A percentile compares a stretch with the other conserved stretches of the same genome.
Conservation (phyloP, 2,113 vertebrate genomes). For the Turnix velox region DNA sequence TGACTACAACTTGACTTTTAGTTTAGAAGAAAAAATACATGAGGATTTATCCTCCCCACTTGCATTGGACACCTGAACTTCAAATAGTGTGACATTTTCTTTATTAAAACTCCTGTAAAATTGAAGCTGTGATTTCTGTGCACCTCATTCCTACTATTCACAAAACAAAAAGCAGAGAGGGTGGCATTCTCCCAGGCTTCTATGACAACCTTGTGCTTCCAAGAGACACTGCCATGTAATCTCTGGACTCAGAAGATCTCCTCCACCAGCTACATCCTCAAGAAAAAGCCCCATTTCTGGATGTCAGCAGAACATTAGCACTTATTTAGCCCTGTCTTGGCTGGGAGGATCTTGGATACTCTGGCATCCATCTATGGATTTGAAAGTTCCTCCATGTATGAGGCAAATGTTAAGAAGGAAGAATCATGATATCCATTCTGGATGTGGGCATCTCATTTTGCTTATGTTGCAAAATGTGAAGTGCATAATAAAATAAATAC, state of each 20-base stretch:
- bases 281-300: not conserved
- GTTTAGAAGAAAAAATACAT: not conserved
- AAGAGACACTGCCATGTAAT: not conserved
- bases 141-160: accelerated
- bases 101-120: not conserved
- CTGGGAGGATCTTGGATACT: accelerated
- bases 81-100: not conserved
- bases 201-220: accelerated
- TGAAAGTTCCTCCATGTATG: not conserved
- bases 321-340: not conserved
- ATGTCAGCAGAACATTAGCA: not conserved
- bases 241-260: not conserved
- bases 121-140: accelerated
- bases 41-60: not conserved
- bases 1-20: not conserved
- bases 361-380: not conserved
- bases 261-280: accelerated
- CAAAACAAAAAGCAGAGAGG: not conserved
- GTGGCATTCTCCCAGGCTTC: not conserved
- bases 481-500: not conserved
- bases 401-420: not conserved
- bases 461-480: not conserved
- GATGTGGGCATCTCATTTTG: not conserved
- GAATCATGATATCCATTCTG: not conserved
- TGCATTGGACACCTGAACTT: not conserved